Evolutionary conservation across 2,113 vertebrate species (phyloP).

Genomic region (Manacus vitellinus): DNA sequence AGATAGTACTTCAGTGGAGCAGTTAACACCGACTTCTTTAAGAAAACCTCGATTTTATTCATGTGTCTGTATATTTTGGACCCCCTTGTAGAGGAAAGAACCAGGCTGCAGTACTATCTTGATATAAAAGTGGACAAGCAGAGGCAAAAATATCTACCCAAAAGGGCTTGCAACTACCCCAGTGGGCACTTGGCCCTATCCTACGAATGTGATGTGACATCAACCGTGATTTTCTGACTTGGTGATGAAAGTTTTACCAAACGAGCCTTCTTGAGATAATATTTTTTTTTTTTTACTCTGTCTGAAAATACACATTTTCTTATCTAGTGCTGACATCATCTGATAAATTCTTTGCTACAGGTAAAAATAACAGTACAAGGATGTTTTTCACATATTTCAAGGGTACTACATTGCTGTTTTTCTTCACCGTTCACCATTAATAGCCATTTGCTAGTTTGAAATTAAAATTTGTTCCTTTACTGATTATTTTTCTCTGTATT

Average conservation of each 20-base stretch:
- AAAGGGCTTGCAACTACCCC: not conserved
- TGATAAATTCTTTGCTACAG: constrained; percentile 12
- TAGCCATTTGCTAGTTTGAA: not conserved
- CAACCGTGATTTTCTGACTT: not conserved
- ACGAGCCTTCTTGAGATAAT: constrained; percentile 4
- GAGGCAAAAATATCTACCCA: not conserved
- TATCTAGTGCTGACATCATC: not conserved
- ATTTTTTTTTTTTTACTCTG: not conserved
- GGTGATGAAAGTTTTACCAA: not conserved
- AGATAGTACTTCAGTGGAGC: not conserved
- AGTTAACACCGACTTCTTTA: not conserved
- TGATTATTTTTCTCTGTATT: constrained; percentile 5
- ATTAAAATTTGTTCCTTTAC: constrained; percentile 2
- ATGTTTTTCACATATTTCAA: constrained; percentile 30
- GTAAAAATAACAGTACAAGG: constrained; percentile 6
- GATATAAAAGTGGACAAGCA: not conserved
- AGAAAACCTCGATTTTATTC: not conserved
- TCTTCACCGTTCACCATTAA: not conserved
- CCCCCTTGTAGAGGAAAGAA: rapidly evolving
- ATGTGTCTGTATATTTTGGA: not conserved
- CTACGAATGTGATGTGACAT: not conserved
- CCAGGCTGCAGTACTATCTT: not conserved
- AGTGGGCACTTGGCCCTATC: not conserved
- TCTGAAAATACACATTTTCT: constrained; percentile 10
- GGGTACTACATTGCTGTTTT: not conserved